Conservation (phyloP, 2,888 invertebrate species). For the Brachypterus glaber region DNA sequence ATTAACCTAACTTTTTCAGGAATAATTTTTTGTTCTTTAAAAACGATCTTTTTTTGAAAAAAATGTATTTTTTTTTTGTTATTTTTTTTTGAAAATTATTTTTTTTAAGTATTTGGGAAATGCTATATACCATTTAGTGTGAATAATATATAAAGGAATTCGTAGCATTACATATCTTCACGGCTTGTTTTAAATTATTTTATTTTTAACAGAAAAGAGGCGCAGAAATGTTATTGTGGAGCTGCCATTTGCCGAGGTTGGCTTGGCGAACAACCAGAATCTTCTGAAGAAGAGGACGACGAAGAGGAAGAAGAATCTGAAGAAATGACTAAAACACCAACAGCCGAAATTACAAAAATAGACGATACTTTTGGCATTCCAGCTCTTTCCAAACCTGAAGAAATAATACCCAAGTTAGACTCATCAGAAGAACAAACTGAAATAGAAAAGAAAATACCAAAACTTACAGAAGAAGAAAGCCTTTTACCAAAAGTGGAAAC, state of each 20-base stretch:
- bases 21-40: too few species aligned
- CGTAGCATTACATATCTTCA: too few species aligned
- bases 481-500: constrained; percentile 15
- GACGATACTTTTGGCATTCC: constrained; percentile 1
- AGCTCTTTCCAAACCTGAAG: constrained; percentile 39
- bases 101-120: too few species aligned
- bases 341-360: constrained; percentile 16
- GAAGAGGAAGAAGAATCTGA: constrained; percentile 42
- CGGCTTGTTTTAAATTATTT: too few species aligned
- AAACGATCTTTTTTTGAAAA: too few species aligned
- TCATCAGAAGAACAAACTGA: constrained; percentile 5
- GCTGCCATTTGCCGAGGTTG: constrained; percentile 84
- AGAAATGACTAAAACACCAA: constrained; percentile 23
- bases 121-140: too few species aligned
- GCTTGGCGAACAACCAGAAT: constrained; percentile 84
- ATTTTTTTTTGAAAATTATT: too few species aligned
- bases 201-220: constrained; percentile 64
- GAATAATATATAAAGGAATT: too few species aligned
- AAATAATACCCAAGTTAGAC: constrained; percentile 35
- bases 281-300: constrained; percentile 52
- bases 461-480: constrained; percentile 14
- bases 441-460: constrained; percentile 13
- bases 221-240: constrained; percentile 93
- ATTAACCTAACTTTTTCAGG: too few species aligned
- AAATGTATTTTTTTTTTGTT: too few species aligned